Base-by-base conservation (phyloP, 1,140 invertebrate genomes). In the Formica exsecta region DNA sequence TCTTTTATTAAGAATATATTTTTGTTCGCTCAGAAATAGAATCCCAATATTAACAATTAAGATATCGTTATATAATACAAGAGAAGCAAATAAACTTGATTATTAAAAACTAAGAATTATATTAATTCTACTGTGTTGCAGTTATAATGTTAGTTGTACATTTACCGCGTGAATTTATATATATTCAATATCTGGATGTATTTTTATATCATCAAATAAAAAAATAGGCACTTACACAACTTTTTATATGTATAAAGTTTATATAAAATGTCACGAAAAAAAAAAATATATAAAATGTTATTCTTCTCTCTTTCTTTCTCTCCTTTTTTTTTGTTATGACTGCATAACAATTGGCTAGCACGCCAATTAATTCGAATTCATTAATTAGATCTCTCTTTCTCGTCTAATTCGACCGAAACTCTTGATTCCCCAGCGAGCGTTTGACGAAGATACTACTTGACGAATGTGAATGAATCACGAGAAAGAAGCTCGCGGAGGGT, bases 381-480 rank as follows among this genome's bases (percentile, higher is more conserved):
- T 25, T 71, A 76, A 86, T 77, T 62, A 77, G 38, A 57, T 77
- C 57, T 25, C 62, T 6, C 70, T 3, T 44, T 22, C 3, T 16
- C 59, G 22, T 22, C 6, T 16, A 44, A 25, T 38, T 16, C 32
- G 51, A 36, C n/a, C 29, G 44, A 65, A 44, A 86, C 51, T 59
- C n/a, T 68, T 36, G 87, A 76, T 86, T 62, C 57, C 44, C 29
- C 54, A 29, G 54, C 38, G 68, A n/a, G 11, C 66, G 6, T 51
- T 22, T 29, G 36, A 44, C 54, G 36, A 38, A 11, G 68, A n/a
- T 68, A 88, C 87, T 51, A 16, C 88, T 74, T 48, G 48, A 41
- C 54, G 76, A n/a, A 75, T 38, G 70, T 57, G 51, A 38, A 73
- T 22, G 73, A 73, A 77, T 48, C 51, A 79, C 75, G 66, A 51